Evolutionary conservation across 2,888 invertebrate species (phyloP), one percentile per base, ranked within the genome.

Genomic region (Ennomos quercinarius): DNA sequence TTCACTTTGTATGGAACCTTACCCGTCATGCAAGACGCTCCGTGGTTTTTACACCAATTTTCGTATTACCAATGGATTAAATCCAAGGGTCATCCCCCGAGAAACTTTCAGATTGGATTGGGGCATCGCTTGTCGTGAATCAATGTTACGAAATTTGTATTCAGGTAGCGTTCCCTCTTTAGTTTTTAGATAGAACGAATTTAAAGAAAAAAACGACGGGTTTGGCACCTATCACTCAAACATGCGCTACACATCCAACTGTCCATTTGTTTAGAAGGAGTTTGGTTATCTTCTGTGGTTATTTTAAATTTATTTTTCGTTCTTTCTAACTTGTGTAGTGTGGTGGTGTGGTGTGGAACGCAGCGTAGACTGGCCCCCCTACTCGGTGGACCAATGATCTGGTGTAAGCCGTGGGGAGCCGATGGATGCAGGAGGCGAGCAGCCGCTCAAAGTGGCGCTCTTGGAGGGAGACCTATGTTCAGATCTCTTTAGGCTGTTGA

Each of bases 1-100:
- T 81, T 75, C 76, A 80, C 80, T 89, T 89, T 84, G 87, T 88
- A 88, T 88, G 87, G 84, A 80, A 80, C 80, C 72, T 77, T 75
- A 68, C 70, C 77, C 59, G 74, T 69, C 76, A 76, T 80, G 79
- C 78, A 68, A 72, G 73, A 74, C 74, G 80, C 65, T 67, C 76
- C 76, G 80, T 78, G 84, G 85, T 83, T 87, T 87, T 87, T 87
- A 91, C 90, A 89, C 89, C 90, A 91, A 90, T 91, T 91, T 91
- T 91, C 89, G 88, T 89, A 90, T 91, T 91, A 91, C 88, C 88
- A 80, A 91, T 87, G 89, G 91, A 91, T 91, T 91, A 90, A 89
- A 90, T 87, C 85, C 81, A 84, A 85, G 86, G 88, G 86, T 88
- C 86, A 84, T 83, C 80, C 82, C 81, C 81, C 80, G 73, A 74